Conservation (phyloP, 2,888 invertebrate genomes). For the Abrostola triplasia region DNA sequence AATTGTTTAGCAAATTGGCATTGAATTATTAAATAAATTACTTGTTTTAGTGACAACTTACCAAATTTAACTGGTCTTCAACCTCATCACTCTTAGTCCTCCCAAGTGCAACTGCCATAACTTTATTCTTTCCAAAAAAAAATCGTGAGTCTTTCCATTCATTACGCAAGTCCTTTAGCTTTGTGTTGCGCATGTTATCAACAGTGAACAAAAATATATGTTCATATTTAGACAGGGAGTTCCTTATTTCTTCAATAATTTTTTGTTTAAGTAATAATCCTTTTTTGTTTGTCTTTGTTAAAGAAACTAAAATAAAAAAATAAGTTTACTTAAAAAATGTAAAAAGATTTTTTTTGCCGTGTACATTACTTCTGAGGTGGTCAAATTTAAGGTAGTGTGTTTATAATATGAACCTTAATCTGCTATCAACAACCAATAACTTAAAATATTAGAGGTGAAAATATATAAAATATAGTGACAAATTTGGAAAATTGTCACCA, state of each 20-base stretch:
- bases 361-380: too few species aligned
- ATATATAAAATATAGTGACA: too few species aligned
- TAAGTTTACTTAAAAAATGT: background rate
- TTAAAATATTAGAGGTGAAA: too few species aligned
- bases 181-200: constrained; percentile 97
- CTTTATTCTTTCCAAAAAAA: constrained; percentile 99
- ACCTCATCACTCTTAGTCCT: constrained; percentile 94
- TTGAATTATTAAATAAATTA: background rate
- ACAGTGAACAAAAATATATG: constrained; percentile 96
- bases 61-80: constrained; percentile 92
- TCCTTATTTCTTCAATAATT: constrained; percentile 95
- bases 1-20: background rate
- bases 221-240: constrained; percentile 94
- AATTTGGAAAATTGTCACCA: too few species aligned
- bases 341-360: too few species aligned
- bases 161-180: constrained; percentile 94
- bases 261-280: constrained; percentile 96
- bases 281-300: constrained; percentile 98
- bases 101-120: constrained; percentile 97
- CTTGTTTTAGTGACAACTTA: constrained; percentile 53
- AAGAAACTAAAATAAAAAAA: constrained; percentile 92
- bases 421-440: too few species aligned
- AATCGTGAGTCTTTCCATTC: constrained; percentile 98
- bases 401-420: too few species aligned
- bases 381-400: too few species aligned